Base-by-base conservation (phyloP, 1,140 invertebrate genomes). In the Pogonomyrmex barbatus region DNA sequence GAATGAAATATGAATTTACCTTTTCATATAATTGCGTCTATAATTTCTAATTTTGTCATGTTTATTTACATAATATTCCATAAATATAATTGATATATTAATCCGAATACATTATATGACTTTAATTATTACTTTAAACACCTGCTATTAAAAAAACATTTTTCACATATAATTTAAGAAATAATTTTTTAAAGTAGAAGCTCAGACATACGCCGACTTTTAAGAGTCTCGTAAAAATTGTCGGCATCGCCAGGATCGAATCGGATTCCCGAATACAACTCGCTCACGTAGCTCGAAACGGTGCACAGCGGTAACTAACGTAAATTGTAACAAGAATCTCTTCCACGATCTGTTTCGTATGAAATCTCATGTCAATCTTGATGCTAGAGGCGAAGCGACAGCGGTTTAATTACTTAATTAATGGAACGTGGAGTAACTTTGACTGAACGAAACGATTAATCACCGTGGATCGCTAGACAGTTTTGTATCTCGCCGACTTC, bases 361-460 rank as follows among this genome's bases (percentile, higher is more conserved):
- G 67, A 39, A 75, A 63, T 73, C 50, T 73, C 78, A 60, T 71
- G 86, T 87, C 81, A 58, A 87, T 78, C 81, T 62, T 56, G 56
- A 70, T 47, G 45, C 36, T 86, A 17, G 54, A 60, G 14, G 68
- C 45, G 54, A 60, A 83, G 58, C 58, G 82, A 78, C 73, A 65
- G 71, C 73, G 82, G 71, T 89, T 89, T 87, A 89, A 87, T 89
- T 88, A 89, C 88, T 89, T 87, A 87, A 89, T 87, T 88, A 89
- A 89, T 85, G 73, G 77, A 60, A 65, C 70, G 47, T 39, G 50
- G 58, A 47, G 30, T 86, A 70, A 65, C 65, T 86, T 50, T n/a
- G 47, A 78, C 71, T 85, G 63, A 76, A 68, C 87, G 83, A 63
- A 63, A 86, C 87, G 71, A 89, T 89, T 89, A 89, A 87, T 89